Conservation (phyloP, 2,113 vertebrate species). For the Tragelaphus strepsiceros region DNA sequence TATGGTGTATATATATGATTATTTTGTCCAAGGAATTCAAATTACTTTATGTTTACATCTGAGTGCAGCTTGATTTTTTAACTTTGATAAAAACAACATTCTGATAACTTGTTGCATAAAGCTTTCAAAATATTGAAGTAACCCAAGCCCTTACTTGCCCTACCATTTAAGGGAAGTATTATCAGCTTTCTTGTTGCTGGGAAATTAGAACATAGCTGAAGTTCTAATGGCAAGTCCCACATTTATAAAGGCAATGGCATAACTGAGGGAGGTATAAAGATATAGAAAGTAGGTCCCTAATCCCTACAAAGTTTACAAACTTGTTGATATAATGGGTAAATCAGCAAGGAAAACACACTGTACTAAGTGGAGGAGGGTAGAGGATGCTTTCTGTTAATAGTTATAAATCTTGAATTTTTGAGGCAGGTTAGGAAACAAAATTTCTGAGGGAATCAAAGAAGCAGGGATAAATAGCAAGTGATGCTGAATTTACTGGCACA, state of each 20-base stretch:
- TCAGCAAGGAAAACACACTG: background rate
- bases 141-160: background rate
- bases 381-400: background rate
- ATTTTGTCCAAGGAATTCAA: background rate
- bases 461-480: background rate
- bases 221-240: background rate
- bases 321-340: background rate
- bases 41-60: background rate
- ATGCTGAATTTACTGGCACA: background rate
- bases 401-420: background rate
- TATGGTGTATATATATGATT: background rate
- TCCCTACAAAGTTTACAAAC: background rate
- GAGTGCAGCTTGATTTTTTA: background rate
- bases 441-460: background rate
- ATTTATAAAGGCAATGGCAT: background rate
- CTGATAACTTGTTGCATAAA: background rate
- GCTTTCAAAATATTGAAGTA: background rate
- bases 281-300: background rate
- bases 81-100: background rate
- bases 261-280: background rate
- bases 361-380: background rate
- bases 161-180: background rate
- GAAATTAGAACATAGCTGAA: background rate
- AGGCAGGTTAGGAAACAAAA: background rate
- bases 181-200: background rate